Evolutionary conservation across 92 coral and sea anemone species (phyloP).

Genomic region (Muricea muricata): DNA sequence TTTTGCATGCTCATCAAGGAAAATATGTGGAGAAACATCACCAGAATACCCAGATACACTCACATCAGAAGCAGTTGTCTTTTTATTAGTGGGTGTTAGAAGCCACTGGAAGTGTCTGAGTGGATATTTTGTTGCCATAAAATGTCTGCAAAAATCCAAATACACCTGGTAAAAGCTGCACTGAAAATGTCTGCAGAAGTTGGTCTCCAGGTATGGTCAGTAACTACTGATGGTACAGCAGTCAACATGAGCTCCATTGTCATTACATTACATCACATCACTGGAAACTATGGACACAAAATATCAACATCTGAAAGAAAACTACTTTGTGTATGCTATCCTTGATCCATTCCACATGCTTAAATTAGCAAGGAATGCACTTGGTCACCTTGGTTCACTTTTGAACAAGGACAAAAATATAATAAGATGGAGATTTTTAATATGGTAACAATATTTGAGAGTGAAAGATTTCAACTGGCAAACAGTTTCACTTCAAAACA

Average conservation of each 20-base stretch:
- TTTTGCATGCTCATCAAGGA: not conserved
- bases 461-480: too few relatives aligned
- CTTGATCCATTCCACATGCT: too few relatives aligned
- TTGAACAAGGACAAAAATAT: too few relatives aligned
- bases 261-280: too few relatives aligned
- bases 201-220: not conserved
- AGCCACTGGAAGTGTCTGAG: not conserved
- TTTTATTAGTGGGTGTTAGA: not conserved
- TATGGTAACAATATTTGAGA: too few relatives aligned
- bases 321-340: too few relatives aligned
- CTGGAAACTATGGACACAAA: too few relatives aligned
- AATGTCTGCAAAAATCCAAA: not conserved
- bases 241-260: not conserved
- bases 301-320: too few relatives aligned
- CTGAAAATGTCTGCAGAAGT: not conserved
- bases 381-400: too few relatives aligned
- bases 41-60: not conserved
- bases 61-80: not conserved
- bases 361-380: too few relatives aligned
- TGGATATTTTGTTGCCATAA: not conserved
- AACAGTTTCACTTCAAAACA: too few relatives aligned
- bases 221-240: not conserved
- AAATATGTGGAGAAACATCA: not conserved
- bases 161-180: not conserved
- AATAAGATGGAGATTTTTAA: too few relatives aligned